Conservation (phyloP, 2,113 vertebrate species). For the Plecotus auritus region DNA sequence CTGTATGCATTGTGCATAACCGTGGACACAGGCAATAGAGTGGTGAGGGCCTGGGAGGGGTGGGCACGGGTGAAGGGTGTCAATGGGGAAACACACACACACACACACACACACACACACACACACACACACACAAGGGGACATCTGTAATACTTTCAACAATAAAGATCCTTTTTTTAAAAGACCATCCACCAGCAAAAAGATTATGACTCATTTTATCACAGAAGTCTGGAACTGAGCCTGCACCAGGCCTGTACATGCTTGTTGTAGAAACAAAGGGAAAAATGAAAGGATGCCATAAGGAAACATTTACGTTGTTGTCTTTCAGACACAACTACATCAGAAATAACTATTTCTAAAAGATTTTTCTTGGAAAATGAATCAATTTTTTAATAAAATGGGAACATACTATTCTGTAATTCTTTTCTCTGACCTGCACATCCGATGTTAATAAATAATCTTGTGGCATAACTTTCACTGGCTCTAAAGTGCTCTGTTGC, state of each 20-base stretch:
- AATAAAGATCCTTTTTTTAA: too few species aligned
- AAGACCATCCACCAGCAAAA: neutral
- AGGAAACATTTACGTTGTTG: neutral
- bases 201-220: neutral
- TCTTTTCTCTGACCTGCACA: neutral
- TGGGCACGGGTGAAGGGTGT: too few species aligned
- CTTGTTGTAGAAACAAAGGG: neutral
- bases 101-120: too few species aligned
- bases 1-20: too few species aligned
- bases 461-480: neutral
- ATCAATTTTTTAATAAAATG: neutral
- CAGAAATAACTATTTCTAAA: neutral
- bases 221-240: neutral
- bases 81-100: too few species aligned
- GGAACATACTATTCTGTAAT: neutral
- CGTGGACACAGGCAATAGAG: too few species aligned
- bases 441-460: neutral
- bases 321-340: neutral
- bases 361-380: neutral
- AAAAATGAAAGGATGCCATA: neutral
- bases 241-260: neutral
- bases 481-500: neutral
- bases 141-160: too few species aligned
- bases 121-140: too few species aligned
- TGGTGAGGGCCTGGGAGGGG: too few species aligned